A percentile compares a stretch with the other conserved stretches of the same genome.
Evolutionary conservation across 2,797 vertebrate species (phyloP).

Genomic region (Periparus ater): DNA sequence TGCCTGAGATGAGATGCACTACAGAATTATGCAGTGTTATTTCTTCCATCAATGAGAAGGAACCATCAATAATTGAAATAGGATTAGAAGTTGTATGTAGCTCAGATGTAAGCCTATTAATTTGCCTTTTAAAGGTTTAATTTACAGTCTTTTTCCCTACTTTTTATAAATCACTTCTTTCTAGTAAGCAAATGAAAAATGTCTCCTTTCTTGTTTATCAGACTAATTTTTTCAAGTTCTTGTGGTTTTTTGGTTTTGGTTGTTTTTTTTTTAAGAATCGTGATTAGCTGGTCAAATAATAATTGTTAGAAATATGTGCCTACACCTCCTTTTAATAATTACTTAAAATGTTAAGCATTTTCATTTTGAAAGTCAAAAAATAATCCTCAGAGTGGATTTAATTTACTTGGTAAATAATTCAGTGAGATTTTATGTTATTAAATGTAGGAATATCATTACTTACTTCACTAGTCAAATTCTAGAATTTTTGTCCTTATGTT

Average conservation of each 20-base stretch:
- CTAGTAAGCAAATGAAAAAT: background rate
- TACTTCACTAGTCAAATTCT: background rate
- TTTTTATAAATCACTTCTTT: background rate
- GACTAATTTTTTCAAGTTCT: background rate
- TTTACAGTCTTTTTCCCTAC: background rate
- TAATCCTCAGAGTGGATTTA: background rate
- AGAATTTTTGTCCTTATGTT: background rate
- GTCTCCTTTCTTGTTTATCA: background rate
- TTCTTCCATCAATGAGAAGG: background rate
- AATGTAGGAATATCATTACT: background rate
- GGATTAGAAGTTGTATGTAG: background rate
- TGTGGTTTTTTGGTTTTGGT: background rate
- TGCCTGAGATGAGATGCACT: background rate
- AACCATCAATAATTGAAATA: background rate
- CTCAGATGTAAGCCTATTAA: background rate
- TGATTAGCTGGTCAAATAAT: background rate
- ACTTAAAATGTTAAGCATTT: background rate
- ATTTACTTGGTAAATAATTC: background rate
- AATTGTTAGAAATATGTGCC: background rate
- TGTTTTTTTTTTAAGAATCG: background rate
- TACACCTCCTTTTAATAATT: background rate
- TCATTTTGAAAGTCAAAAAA: background rate
- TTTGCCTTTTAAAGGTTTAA: background rate
- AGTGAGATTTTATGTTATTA: background rate
- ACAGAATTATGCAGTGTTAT: background rate